Base-by-base conservation (phyloP, 2,797 vertebrate genomes). In the Diceros bicornis region DNA sequence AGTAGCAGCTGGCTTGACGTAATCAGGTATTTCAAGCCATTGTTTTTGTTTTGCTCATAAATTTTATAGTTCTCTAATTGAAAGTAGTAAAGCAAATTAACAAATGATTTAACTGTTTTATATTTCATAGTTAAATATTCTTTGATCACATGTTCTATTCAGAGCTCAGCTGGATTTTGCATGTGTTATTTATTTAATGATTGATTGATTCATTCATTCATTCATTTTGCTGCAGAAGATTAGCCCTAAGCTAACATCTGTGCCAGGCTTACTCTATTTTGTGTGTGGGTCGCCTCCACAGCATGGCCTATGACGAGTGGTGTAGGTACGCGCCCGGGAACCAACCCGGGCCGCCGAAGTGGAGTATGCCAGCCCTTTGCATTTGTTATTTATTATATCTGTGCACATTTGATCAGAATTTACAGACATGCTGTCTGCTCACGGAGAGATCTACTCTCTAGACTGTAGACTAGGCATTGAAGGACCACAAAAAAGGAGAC, bases 1-100 rank as follows among this genome's bases (percentile, higher is more conserved):
- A 99, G 98, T 93, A 99, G 99, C 83, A 99, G 99, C 94, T 99
- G 99, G 99, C 98, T 99, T 21, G 99, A 99, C 97, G 99, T 99
- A 61, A 99, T 99, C 98, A 99, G 99, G 99, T 99, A 99, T 96
- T 91, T 97, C 7, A 81, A 89, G 68, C 81, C 83, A 50, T 92
- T 59, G 25, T 83, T 96, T 97, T 92, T 59, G 25, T 83, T 96
- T 97, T 95, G 2, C 27, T 95, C 27, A 21, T 96, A 41, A 72
- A 21, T 97, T 97, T 94, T 96, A 9, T 55, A 87, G 6, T 29
- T 97, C 29, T 52, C 16, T 86, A 74, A 94, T 89, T 88, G 57
- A 92, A 37, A 59, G 34, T 37, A 89, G 21, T 72, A 81, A 47
- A 88, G 29, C 64, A 93, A 62, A 71, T 62, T 64, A 72, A 83